Base-by-base conservation (phyloP, 2,113 vertebrate species). In the Sigmodon hispidus region DNA sequence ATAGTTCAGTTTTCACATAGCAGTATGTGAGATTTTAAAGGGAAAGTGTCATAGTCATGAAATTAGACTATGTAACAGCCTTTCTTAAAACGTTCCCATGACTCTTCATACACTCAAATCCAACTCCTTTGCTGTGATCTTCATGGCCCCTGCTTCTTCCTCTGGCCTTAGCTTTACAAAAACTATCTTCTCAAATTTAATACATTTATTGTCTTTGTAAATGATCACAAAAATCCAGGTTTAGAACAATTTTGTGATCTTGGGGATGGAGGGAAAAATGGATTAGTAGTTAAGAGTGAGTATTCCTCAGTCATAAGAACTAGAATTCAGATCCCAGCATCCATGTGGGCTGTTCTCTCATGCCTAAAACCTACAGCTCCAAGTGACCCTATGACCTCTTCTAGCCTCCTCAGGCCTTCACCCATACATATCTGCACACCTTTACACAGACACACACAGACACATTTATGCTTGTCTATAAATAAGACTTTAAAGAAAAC, bases 101-200 rank as follows among this genome's bases (percentile, higher is more conserved):
- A 15, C 50, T 87, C 7, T 72, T n/a, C 16, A 43, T 45, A 72
- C 17, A 57, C n/a, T 93, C 70, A 79, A 91, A 79, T 52, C 15
- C 24, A 81, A 70, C 86, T 81, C 83, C 10, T 16, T 88, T 79
- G 81, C 31, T 7, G 3, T 79, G 86, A 52, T 90, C 13, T 50
- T 48, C 5, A 70, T 76, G 5, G 19, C 36, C 50, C 70, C n/a
- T 52, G 12, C 9, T 84, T 90, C 40, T 93, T 10, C 3, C 40
- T 95, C 55, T 81, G 45, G 65, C 7, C 77, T 91, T 48, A 40
- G 8, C 48, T 57, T 93, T 89, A 50, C 9, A 79, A 93, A 50
- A 43, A 40, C 69, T 85, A 48, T 52, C 31, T 79, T 92, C 86
- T 93, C 79, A 86, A 63, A n/a, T 93, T 88, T 50, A 92, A 40